Conservation (phyloP, 30 jellyfish, hydroid and myxozoan species). For the Morbakka virulenta region DNA sequence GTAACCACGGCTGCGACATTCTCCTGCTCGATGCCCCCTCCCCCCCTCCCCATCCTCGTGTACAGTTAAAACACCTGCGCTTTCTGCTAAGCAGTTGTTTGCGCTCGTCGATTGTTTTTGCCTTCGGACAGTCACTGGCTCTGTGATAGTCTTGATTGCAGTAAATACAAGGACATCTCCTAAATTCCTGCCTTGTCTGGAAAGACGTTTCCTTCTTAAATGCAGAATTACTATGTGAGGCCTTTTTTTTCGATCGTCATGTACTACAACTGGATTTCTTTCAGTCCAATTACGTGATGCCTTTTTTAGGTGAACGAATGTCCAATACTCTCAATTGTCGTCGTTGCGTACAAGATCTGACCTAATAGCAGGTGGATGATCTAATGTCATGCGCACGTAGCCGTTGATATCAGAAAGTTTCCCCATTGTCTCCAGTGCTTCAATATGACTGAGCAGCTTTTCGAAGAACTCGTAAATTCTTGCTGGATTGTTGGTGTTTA, state of each 20-base stretch:
- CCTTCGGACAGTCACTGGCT: too few species aligned
- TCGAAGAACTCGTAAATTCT: conserved; percentile 55
- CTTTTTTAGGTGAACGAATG: conserved; percentile 28
- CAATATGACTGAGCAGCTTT: conserved; percentile 23
- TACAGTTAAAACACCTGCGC: neutral
- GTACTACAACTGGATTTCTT: conserved; percentile 48
- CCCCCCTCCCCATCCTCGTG: too few species aligned
- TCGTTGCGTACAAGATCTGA: conserved; percentile 60
- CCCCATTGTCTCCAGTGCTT: conserved; percentile 36
- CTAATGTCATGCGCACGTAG: conserved; percentile 37
- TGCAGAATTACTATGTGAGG: too few species aligned
- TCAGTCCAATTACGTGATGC: conserved; percentile 65
- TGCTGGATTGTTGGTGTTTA: conserved; percentile 34
- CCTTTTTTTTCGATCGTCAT: too few species aligned
- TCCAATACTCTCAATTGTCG: conserved; percentile 73
- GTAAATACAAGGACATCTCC: too few species aligned
- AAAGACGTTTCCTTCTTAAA: too few species aligned
- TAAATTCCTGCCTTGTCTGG: too few species aligned
- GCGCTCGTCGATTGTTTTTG: too few species aligned
- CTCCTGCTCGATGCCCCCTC: conserved; percentile 48
- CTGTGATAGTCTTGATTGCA: too few species aligned
- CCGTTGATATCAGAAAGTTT: conserved; percentile 37
- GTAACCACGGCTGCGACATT: conserved; percentile 46
- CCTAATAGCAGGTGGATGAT: conserved; percentile 51
- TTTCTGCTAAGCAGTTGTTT: conserved; percentile 8